Conservation (phyloP, 2,888 invertebrate species). For the Trachelus iudaicus region DNA sequence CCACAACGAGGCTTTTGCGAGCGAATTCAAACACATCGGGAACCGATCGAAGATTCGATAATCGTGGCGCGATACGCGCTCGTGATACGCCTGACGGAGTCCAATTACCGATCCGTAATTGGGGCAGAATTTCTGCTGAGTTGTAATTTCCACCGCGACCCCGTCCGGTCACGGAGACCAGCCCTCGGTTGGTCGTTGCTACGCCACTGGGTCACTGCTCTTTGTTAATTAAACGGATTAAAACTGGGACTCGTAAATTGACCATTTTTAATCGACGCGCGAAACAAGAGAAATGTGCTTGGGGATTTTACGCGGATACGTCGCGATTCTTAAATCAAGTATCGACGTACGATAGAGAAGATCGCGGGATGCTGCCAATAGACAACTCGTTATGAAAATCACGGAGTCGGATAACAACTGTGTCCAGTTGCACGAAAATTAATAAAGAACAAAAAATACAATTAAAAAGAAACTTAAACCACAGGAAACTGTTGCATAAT, state of each 20-base stretch:
- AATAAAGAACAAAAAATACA: background rate
- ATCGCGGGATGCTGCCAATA: background rate
- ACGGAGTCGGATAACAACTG: too few species aligned
- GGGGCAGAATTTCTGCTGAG: slow-evolving; percentile 58
- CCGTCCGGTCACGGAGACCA: slow-evolving; percentile 16
- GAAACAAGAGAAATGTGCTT: background rate
- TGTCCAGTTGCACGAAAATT: background rate
- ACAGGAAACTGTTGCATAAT: too few species aligned
- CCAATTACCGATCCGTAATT: slow-evolving; percentile 61
- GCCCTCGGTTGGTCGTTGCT: background rate
- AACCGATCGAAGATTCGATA: slow-evolving; percentile 39
- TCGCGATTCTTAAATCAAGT: background rate
- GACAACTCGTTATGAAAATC: background rate
- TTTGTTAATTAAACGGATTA: slow-evolving; percentile 49
- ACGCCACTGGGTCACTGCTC: slow-evolving; percentile 24
- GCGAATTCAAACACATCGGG: slow-evolving; percentile 22
- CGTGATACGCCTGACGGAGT: slow-evolving; percentile 57
- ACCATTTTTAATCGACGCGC: background rate
- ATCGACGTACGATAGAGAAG: background rate
- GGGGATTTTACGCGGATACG: background rate
- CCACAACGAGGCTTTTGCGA: background rate
- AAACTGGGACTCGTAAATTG: slow-evolving; percentile 4
- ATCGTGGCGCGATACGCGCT: slow-evolving; percentile 47
- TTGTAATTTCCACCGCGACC: slow-evolving; percentile 48
- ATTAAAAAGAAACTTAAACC: too few species aligned